A percentile compares a stretch with the other conserved stretches of the same genome.
phyloP scores from a whole-genome alignment of 2,113 vertebrate species.

The Mastomys natalensis region DNA sequence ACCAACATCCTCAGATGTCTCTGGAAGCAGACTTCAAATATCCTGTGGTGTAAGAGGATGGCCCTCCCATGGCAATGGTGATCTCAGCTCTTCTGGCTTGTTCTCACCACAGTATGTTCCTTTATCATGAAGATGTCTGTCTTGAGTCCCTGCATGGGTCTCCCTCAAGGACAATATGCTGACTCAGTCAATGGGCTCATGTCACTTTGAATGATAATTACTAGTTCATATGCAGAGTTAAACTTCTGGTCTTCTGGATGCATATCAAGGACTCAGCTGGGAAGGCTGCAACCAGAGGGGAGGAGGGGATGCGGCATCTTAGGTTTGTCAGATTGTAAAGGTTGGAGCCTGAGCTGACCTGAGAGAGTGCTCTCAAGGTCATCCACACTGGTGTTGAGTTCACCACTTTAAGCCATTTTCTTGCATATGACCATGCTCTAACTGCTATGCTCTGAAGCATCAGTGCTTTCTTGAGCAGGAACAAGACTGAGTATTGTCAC shows the following conservation, averaged over 20 bases:
- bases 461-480: not conserved
- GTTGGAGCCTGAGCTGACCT: not conserved
- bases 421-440: not conserved
- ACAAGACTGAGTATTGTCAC: not conserved
- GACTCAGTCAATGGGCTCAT: accelerated
- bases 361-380: not conserved
- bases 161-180: not conserved
- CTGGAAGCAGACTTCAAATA: no score
- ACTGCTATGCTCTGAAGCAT: not conserved
- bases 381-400: no score
- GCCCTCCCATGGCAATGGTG: no score
- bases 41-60: not conserved
- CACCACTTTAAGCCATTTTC: no score
- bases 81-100: not conserved
- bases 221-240: not conserved
- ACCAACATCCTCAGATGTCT: accelerated
- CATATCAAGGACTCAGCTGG: not conserved
- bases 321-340: not conserved
- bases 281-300: not conserved
- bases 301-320: not conserved
- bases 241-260: not conserved
- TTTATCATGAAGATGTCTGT: not conserved
- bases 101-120: not conserved
- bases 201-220: not conserved
- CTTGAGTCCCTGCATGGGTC: not conserved